Base-by-base conservation (phyloP, 2,113 vertebrate species). In the Cavia porcellus region DNA sequence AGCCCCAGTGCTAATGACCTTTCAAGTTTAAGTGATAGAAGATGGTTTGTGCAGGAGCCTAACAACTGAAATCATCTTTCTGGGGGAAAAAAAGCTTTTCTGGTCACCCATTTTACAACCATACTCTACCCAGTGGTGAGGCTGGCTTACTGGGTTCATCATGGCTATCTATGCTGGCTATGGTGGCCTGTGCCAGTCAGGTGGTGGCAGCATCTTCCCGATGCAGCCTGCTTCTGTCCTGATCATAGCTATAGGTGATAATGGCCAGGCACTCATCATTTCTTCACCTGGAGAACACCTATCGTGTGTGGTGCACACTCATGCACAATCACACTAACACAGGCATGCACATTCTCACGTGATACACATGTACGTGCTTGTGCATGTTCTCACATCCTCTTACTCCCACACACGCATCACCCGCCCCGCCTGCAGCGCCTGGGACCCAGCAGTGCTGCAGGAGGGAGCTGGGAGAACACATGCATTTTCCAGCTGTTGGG, bases 401-500 rank as follows among this genome's bases (percentile, higher is more conserved):
- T 25, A 30, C 42, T 0, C 14, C 5, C 61, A 19, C 45, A 7
- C 10, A n/a, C 5, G 35, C 24, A 19, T 30, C n/a, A 5, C 42
- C 28, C 3, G 35, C 38, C 74, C 83, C 5, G 24, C 42, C 80
- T 25, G 55, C 42, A 85, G 70, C 7, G 12, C 1, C 57, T 68
- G 20, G 14, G 62, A 70, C 75, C 22, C 66, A 61, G 88, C 90
- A 15, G 66, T 11, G 35, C 72, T 70, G 14, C 19, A 84, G 82
- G 66, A 42, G n/a, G 90, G 74, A 79, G 86, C 1, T 6, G 24
- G 52, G 68, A 83, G 38, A 80, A 42, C 92, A 30, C 87, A 55
- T 2, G 32, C 57, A 57, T 94, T 95, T 83, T 89, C 92, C 96
- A 82, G 70, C 91, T 95, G 88, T 66, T 24, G 30, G 38, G 59